Evolutionary conservation across 2,888 invertebrate species (phyloP).

Genomic region (Cantharis lateralis): DNA sequence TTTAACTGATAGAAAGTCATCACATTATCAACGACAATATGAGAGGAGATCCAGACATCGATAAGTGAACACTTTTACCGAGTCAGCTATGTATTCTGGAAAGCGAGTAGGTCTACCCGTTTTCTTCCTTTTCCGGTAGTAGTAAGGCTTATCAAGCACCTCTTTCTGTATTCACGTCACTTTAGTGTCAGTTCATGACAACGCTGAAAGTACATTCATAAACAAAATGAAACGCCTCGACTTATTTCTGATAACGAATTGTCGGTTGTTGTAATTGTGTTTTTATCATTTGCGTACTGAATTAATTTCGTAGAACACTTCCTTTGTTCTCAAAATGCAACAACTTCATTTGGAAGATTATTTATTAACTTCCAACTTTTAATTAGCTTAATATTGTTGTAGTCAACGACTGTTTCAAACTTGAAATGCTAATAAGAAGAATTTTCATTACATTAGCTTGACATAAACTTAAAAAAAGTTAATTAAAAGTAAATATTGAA

Average conservation of each 20-base stretch:
- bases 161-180: conserved; percentile 18
- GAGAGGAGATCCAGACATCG: conserved; percentile 23
- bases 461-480: not conserved
- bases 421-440: not conserved
- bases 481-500: not conserved
- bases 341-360: not conserved
- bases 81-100: conserved; percentile 19
- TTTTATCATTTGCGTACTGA: not conserved
- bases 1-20: conserved; percentile 20
- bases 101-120: conserved; percentile 13
- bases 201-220: conserved; percentile 20
- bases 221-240: conserved; percentile 18
- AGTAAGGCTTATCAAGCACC: conserved; percentile 20
- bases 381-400: conserved; percentile 6
- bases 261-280: conserved; percentile 11
- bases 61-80: conserved; percentile 21
- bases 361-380: not conserved
- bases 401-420: not conserved
- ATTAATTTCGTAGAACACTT: not conserved
- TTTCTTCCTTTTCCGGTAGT: conserved; percentile 23
- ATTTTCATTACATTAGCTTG: not conserved
- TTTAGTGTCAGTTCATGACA: conserved; percentile 22
- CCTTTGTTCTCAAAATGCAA: conserved; percentile 7
- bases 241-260: conserved; percentile 20
- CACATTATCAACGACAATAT: conserved; percentile 23